Conservation (phyloP, 2,888 invertebrate species). For the Hypercompe scribonia region DNA sequence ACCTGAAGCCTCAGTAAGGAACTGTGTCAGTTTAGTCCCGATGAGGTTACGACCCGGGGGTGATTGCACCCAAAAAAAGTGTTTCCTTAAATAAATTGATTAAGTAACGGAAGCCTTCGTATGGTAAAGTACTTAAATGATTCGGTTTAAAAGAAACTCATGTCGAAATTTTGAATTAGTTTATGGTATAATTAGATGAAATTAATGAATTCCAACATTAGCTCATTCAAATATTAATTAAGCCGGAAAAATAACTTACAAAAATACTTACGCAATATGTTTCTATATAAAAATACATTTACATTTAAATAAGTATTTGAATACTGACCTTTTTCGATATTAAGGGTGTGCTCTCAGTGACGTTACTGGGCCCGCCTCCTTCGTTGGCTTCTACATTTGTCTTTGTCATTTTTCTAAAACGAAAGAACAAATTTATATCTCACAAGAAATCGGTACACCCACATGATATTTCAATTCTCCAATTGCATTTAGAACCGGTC, state of each 20-base stretch:
- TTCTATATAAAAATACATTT: background rate
- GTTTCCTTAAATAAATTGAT: background rate
- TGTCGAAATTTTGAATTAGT: background rate
- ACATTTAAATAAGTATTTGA: background rate
- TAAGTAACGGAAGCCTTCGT: background rate
- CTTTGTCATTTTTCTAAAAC: constrained; percentile 65
- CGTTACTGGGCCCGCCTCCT: constrained; percentile 44
- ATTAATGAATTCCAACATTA: background rate
- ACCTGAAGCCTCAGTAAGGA: background rate
- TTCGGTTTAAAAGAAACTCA: too few relatives aligned
- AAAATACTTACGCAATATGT: background rate
- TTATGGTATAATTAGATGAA: background rate
- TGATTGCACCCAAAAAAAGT: background rate
- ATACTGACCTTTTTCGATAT: constrained; percentile 68
- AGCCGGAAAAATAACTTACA: background rate
- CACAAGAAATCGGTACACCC: constrained; percentile 15
- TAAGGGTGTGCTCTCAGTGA: constrained; percentile 73
- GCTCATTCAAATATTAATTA: background rate
- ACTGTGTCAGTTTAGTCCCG: background rate
- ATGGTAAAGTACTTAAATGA: background rate
- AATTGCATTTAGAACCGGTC: constrained; percentile 35
- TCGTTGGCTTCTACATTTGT: constrained; percentile 52
- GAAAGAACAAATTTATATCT: constrained; percentile 1
- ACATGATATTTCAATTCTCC: background rate
- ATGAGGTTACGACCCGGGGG: background rate